Evolutionary conservation across 2,113 vertebrate genomes (phyloP), one percentile per base, ranked within the genome.

Genomic region (Crocuta crocuta): DNA sequence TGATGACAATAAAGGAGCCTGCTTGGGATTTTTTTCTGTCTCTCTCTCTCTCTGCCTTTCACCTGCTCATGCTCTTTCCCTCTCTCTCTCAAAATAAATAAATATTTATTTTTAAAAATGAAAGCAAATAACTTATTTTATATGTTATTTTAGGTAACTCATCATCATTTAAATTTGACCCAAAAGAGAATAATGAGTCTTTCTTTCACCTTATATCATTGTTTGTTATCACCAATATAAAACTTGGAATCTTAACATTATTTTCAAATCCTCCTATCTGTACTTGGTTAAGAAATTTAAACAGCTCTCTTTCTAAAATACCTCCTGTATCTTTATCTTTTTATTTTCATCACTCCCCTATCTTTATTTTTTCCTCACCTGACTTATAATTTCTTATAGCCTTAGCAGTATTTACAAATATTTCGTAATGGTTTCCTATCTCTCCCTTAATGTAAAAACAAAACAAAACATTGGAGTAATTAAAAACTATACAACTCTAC

Each of bases 91-190:
- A 55, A 55, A 55, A 55, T 55, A 55, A 55, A 55, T 55, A 55
- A 55, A 17, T 55, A 55, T 55, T 55, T 50, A 50, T 17, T 55
- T 55, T 55, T 55, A 10, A 55, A 55, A 55, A 55, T 17, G 53
- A 55, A 55, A 5, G 7, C 43, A 68, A 80, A 58, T 70, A 19
- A 1, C 78, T 73, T 73, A 4, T 39, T 94, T 95, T 61, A 45
- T 6, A n/a, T 70, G 70, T 90, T 53, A 66, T 86, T 93, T 94
- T 92, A 4, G 16, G 82, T 23, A 63, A 53, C 12, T 48, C 61
- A 83, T 53, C 31, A 84, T 71, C n/a, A 66, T 65, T 66, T 92
- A 93, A 91, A 68, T 71, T 53, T 93, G n/a, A 79, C 53, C 83
- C 2, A 91, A 66, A 55, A 79, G 24, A 31, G 4, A 21, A 53